These are phyloP conservation scores for Lamprotornis superbus DNA, from an alignment of 2,113 vertebrate genomes.

Conservation along the genomic window DNA sequence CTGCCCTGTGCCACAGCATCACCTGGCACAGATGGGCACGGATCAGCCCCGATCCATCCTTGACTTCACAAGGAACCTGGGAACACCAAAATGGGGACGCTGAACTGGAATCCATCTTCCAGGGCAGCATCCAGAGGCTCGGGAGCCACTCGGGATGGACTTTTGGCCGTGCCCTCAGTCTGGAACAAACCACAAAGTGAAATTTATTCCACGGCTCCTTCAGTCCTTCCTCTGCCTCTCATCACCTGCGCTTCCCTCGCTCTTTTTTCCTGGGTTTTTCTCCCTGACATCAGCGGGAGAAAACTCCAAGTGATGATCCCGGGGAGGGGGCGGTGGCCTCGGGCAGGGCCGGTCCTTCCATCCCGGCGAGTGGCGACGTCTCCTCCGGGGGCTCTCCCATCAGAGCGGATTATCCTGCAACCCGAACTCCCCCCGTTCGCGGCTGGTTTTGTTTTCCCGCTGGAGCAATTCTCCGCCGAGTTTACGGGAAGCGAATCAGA, in stretches of 20 bases:
- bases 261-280: not conserved
- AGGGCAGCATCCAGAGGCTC: accelerated
- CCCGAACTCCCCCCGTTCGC: not conserved
- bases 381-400: conserved; percentile 37
- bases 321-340: accelerated
- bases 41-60: not conserved
- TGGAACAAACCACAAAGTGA: not conserved
- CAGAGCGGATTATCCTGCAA: conserved; percentile 16
- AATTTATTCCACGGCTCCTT: not conserved
- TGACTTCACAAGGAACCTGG: not conserved
- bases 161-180: accelerated
- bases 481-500: not conserved
- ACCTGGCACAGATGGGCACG: accelerated
- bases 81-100: not conserved
- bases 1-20: not conserved
- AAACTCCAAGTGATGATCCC: accelerated
- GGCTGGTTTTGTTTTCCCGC: not conserved
- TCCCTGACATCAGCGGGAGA: not conserved
- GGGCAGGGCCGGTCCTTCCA: not conserved
- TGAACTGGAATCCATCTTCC: not conserved
- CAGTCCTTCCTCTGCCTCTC: not conserved
- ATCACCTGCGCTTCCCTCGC: not conserved
- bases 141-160: accelerated
- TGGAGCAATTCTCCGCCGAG: not conserved
- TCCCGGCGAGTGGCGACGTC: accelerated